A percentile compares a stretch with the other conserved stretches of the same genome.
Conservation (phyloP, 2,888 invertebrate species). For the Drosophila formosana region DNA sequence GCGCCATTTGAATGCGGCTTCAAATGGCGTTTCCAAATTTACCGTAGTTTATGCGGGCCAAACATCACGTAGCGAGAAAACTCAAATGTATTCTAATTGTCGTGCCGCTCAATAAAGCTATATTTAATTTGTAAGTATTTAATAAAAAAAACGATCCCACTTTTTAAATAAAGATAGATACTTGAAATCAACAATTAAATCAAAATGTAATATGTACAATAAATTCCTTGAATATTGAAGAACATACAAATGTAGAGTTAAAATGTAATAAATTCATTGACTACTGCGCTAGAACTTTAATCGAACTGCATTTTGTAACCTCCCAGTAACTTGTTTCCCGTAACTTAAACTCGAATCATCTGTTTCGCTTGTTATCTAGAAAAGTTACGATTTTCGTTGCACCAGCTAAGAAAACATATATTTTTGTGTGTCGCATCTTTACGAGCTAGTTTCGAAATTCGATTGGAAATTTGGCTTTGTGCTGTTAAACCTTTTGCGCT, state of each 20-base stretch:
- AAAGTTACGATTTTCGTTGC: neutral
- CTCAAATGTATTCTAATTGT: slow-evolving; percentile 5
- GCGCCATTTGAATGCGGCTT: slow-evolving; percentile 58
- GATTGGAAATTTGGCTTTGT: slow-evolving; percentile 63
- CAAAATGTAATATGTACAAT: too few species aligned
- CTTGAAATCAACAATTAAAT: too few species aligned
- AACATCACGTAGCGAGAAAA: slow-evolving; percentile 28
- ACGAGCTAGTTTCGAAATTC: slow-evolving; percentile 40
- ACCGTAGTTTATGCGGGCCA: slow-evolving; percentile 24
- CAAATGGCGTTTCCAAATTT: slow-evolving; percentile 37
- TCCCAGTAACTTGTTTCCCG: neutral
- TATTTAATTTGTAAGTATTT: neutral
- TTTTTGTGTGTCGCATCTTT: slow-evolving; percentile 45
- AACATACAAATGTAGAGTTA: too few species aligned
- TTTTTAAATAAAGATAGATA: too few species aligned
- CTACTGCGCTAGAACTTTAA: too few species aligned
- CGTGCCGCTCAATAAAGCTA: neutral
- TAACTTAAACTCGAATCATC: neutral
- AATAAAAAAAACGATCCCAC: too few species aligned
- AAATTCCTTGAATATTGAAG: too few species aligned
- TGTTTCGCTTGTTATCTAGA: neutral
- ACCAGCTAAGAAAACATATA: slow-evolving; percentile 3
- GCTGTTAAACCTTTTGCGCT: slow-evolving; percentile 53
- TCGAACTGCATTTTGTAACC: too few species aligned
- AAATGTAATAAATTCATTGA: too few species aligned